Base-by-base conservation (phyloP, 2,113 vertebrate species). In the Notarius lentiginosus region DNA sequence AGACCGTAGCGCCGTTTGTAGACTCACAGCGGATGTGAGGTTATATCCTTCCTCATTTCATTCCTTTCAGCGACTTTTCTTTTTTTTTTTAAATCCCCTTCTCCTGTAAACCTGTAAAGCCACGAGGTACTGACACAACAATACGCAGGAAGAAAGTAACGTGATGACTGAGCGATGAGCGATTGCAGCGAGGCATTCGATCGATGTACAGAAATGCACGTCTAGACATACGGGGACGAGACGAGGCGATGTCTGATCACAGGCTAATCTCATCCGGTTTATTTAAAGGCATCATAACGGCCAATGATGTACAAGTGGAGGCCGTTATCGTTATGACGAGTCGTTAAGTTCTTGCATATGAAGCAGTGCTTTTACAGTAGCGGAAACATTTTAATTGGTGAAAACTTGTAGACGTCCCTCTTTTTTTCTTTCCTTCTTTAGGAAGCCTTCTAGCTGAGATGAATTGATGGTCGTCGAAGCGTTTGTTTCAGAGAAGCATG, bases 1-100 rank as follows among this genome's bases (percentile, higher is more conserved):
- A 11, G 10, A 89, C 56, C 10, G 49, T 61, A 77, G 79, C 68
- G 53, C 68, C 84, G 81, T 84, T 85, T 91, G 84, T 79, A 87
- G 89, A 88, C 85, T 84, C 80, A 58, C 58, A 80, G 58, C 73
- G n/a, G 14, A 63, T 30, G 58, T 73, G 66, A 77, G 65, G 77
- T 60, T 41, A 17, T 41, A 49, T 73, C 65, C 51, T 70, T 84
- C 63, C 47, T 68, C 82, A 72, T 76, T 85, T 70, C 60, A 49
- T 77, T 65, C 51, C n/a, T 53, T 68, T 79, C 24, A 27, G 8
- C 0, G 41, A 1, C 1, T 30, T 66, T 82, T 27, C 70, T 66
- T 65, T 63, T 34, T 75, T 49, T 75, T 49, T 47, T 75, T 53
- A 7, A 10, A 15, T 12, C 4, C 27, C 30, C 17, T 60, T 60